These are phyloP conservation scores for Temnothorax unifasciatus DNA, from an alignment of 2,888 invertebrate genomes.

Conservation along the genomic window DNA sequence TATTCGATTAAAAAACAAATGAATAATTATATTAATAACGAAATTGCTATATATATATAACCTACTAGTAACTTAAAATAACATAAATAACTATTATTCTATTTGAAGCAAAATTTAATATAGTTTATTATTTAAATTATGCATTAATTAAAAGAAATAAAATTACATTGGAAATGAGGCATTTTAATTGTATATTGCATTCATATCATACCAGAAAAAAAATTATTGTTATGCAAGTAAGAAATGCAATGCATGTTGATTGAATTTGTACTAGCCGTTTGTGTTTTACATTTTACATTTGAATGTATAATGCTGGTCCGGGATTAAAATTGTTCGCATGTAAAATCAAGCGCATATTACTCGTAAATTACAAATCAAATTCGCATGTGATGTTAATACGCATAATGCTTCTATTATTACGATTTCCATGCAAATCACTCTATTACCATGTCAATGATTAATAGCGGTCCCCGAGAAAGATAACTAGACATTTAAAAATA, in stretches of 20 bases:
- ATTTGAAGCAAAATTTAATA: neutral
- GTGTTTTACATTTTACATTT: constrained; percentile 38
- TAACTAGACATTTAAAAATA: constrained; percentile 21
- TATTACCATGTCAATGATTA: constrained; percentile 35
- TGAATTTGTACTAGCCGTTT: constrained; percentile 20
- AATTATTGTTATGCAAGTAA: constrained; percentile 22
- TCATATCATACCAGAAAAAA: neutral
- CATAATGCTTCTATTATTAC: constrained; percentile 30
- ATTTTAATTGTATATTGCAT: neutral
- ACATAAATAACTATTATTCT: neutral
- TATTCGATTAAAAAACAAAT: neutral
- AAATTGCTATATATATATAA: neutral
- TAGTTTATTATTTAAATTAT: constrained; percentile 22
- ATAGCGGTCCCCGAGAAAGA: constrained; percentile 2
- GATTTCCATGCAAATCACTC: constrained; percentile 37
- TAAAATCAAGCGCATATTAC: constrained; percentile 23
- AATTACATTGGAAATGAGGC: neutral
- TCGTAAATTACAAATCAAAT: constrained; percentile 44
- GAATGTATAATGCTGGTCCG: constrained; percentile 25
- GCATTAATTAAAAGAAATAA: neutral
- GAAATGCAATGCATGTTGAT: constrained; percentile 6
- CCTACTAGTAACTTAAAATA: neutral
- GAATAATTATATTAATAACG: neutral
- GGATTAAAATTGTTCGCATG: constrained; percentile 38
- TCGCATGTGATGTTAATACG: constrained; percentile 16